Evolutionary conservation across 2,113 vertebrate species (phyloP), one percentile per base, ranked within the genome.

Genomic region (Himantopus leucocephalus): DNA sequence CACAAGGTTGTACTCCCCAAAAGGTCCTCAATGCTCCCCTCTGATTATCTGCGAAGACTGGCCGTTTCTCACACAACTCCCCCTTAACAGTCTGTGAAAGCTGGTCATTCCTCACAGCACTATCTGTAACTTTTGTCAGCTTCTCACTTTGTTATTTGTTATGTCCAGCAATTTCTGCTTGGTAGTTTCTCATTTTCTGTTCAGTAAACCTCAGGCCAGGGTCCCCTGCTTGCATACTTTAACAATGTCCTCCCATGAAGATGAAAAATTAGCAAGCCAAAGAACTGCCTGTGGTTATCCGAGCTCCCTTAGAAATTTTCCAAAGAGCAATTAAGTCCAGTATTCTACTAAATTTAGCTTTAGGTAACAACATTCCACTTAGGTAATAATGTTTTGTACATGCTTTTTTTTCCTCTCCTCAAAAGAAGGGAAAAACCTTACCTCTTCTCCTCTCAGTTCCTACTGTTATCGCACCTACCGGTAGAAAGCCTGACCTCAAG

Each of bases 251-350:
- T 64, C 64, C 35, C n/a, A 60, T 3, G 19, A 90, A 82, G 53
- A 39, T 73, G 78, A 88, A 96, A 96, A 91, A 75, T 91, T 55
- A 81, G 60, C 52, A 71, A 92, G 43, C 39, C 30, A 48, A 85
- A 82, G 70, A 88, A 74, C 22, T 66, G 72, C 87, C 70, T 87
- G 14, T 82, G 85, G 63, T 79, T 85, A 70, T 41, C 67, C 58
- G 37, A 92, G 43, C 34, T 91, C 35, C 48, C 58, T 47, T 47
- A 74, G 48, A 94, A 89, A 41, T 53, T 58, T 94, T 68, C 3
- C 1, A 47, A 88, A 70, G 45, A 82, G 37, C 67, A 92, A 58
- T 76, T 95, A 95, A 76, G 17, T 58, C 58, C 53, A 41, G 8
- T 45, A 53, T 79, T 93, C 71, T 60, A 39, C 45, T 58, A 85